A percentile compares a stretch with the other conserved stretches of the same genome.
Evolutionary conservation across 2,888 invertebrate species (phyloP).

Genomic region (Dorcus hopei): DNA sequence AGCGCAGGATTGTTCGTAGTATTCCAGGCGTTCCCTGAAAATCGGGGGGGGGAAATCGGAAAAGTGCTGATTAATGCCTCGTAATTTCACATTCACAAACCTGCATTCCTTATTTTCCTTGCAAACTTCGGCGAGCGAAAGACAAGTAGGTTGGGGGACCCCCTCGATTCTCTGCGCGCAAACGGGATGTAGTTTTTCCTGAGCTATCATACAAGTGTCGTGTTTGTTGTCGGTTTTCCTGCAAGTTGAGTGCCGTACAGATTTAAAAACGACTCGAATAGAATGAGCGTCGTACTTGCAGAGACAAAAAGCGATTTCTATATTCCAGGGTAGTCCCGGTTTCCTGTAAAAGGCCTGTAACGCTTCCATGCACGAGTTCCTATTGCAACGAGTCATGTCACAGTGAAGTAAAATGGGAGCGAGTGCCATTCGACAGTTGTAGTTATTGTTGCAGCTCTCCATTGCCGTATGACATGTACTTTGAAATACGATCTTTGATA

Average conservation of each 20-base stretch:
- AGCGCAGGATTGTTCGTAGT: slow-evolving; percentile 88
- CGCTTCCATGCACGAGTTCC: slow-evolving; percentile 85
- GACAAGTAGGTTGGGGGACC: slow-evolving; percentile 77
- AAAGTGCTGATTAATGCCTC: background rate
- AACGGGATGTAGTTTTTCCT: slow-evolving; percentile 84
- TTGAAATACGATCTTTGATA: slow-evolving; percentile 61
- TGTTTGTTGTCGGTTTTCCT: slow-evolving; percentile 85
- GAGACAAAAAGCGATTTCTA: slow-evolving; percentile 88
- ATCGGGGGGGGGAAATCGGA: background rate
- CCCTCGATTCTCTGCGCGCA: slow-evolving; percentile 74
- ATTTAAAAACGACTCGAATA: background rate
- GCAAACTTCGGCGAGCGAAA: slow-evolving; percentile 79
- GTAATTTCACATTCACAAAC: slow-evolving; percentile 52
- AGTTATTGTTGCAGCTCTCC: slow-evolving; percentile 78
- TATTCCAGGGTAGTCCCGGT: slow-evolving; percentile 75
- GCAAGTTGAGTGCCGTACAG: slow-evolving; percentile 22
- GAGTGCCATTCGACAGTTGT: slow-evolving; percentile 72
- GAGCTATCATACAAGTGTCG: slow-evolving; percentile 84
- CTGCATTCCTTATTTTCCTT: slow-evolving; percentile 81
- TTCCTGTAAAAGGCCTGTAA: slow-evolving; percentile 82
- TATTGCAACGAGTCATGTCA: slow-evolving; percentile 71
- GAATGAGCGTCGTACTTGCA: slow-evolving; percentile 74
- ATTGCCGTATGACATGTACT: slow-evolving; percentile 86
- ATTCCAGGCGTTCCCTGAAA: slow-evolving; percentile 71
- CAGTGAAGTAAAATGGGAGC: slow-evolving; percentile 85